Evolutionary conservation across 2,113 vertebrate species (phyloP), one percentile per base, ranked within the genome.

Genomic region (Eclectus roratus): DNA sequence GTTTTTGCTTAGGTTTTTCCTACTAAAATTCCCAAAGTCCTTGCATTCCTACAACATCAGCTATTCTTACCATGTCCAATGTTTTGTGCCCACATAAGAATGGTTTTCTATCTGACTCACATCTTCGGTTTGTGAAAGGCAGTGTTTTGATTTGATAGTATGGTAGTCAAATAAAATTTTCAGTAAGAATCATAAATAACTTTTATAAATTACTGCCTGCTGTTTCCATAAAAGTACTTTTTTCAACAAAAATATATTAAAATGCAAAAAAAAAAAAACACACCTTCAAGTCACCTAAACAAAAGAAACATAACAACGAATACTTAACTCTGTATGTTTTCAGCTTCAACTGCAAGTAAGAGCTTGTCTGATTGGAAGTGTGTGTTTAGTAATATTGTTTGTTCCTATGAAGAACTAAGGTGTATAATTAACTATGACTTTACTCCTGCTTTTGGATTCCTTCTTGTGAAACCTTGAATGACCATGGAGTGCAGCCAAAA

Each of bases 151-250:
- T 88, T 47, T 63, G 56, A 31, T 77, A 56, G 56, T 33, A 15
- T 21, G 50, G 44, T 41, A 77, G 47, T 80, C 79, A 83, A 78
- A 92, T 49, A 78, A 63, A 95, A 50, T 44, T 63, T 84, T 29
- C 68, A 27, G 80, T 5, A 55, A 16, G 55, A 88, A 35, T 53
- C 33, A 49, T 44, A 43, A 88, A 56, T 39, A 50, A 37, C 35
- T 63, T 85, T 85, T 66, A 46, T 68, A 68, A 89, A 88, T 65
- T 37, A 64, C 56, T 87, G 50, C 61, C 72, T 70, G 80, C 84
- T 91, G 55, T 87, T 95, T 71, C 65, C 91, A 78, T 50, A 52
- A 77, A 78, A 52, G 25, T 78, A 11, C n/a, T 49, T 68, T 53
- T 73, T 68, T 39, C 35, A 61, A 31, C 18, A 80, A 58, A 81